Conservation (phyloP, 2,888 invertebrate species). For the Apotomis betuletana region DNA sequence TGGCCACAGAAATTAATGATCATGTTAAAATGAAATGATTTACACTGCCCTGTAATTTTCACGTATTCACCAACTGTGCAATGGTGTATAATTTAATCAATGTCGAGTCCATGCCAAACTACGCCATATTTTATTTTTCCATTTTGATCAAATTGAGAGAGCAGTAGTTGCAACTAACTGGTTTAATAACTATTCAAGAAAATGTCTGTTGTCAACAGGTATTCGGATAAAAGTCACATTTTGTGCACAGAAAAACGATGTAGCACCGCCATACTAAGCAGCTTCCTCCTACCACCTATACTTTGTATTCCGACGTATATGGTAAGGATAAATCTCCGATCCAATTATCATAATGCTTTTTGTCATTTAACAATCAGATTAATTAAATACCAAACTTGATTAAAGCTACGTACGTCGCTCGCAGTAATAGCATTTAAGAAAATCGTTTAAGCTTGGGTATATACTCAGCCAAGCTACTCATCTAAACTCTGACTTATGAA, state of each 20-base stretch:
- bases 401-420: neutral
- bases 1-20: too few species aligned
- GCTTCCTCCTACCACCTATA: conserved; percentile 90
- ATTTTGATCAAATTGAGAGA: too few species aligned
- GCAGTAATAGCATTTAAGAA: conserved; percentile 8
- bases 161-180: too few species aligned
- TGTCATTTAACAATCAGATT: conserved; percentile 11
- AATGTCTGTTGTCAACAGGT: conserved; percentile 78
- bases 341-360: conserved; percentile 22
- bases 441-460: neutral
- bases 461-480: too few species aligned
- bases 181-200: neutral
- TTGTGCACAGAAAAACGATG: conserved; percentile 91
- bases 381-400: conserved; percentile 4
- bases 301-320: conserved; percentile 93
- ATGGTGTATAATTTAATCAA: too few species aligned
- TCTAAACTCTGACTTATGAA: conserved; percentile 21
- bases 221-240: conserved; percentile 89
- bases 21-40: too few species aligned
- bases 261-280: conserved; percentile 88
- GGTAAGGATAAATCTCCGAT: conserved; percentile 61
- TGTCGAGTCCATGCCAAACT: too few species aligned
- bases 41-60: too few species aligned
- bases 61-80: too few species aligned
- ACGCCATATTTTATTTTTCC: too few species aligned